These are phyloP conservation scores for Dipus sagitta DNA, from an alignment of 2,797 vertebrate species.

Conservation along the genomic window DNA sequence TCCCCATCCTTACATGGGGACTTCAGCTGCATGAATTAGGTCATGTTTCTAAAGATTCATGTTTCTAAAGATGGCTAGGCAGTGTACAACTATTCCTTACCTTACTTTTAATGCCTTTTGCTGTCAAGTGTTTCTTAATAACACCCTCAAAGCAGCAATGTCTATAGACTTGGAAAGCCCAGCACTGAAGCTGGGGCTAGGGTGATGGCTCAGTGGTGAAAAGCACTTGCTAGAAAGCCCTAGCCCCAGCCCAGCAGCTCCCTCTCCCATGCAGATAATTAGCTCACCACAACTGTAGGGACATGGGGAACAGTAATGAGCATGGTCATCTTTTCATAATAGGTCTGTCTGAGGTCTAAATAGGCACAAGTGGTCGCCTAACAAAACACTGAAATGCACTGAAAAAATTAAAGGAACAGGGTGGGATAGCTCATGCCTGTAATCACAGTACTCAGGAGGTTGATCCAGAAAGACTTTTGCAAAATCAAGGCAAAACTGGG, in stretches of 20 bases:
- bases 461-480: background rate
- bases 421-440: background rate
- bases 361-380: background rate
- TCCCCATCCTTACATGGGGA: background rate
- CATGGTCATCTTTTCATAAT: background rate
- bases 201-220: too few relatives aligned
- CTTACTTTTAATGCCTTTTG: conserved; percentile 38
- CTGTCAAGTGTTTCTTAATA: conserved; percentile 11
- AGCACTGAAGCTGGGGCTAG: too few relatives aligned
- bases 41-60: too few relatives aligned
- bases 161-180: conserved; percentile 10
- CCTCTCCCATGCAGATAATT: background rate
- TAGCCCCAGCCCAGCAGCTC: background rate
- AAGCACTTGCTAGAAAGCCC: background rate
- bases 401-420: background rate
- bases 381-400: background rate
- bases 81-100: background rate
- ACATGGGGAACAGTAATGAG: background rate
- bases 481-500: background rate
- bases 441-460: background rate
- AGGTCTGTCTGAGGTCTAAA: background rate
- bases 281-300: background rate
- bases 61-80: conserved; percentile 25
- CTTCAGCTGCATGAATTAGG: background rate
- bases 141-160: background rate